phyloP scores from a whole-genome alignment of 2,113 vertebrate genomes.

The Lepus americanus region DNA sequence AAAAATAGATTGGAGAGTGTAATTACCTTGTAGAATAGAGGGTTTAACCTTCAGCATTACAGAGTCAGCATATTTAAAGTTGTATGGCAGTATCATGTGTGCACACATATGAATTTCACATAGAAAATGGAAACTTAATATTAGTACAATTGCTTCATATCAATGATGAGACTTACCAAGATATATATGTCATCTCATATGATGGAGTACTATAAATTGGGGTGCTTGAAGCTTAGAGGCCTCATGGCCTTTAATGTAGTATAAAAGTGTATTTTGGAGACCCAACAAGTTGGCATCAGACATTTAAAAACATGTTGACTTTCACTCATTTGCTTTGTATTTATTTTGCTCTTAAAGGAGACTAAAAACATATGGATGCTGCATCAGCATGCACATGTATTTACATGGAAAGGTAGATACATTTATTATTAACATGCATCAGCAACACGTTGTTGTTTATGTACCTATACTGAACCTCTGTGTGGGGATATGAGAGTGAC shows the following conservation, averaged over 20 bases:
- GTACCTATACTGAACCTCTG: background rate
- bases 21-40: slow-evolving; percentile 62
- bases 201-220: background rate
- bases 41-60: slow-evolving; percentile 32
- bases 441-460: background rate
- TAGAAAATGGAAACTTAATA: background rate
- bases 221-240: background rate
- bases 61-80: slow-evolving; percentile 2
- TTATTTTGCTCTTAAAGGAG: background rate
- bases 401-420: background rate
- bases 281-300: background rate
- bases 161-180: background rate
- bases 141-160: background rate
- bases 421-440: background rate
- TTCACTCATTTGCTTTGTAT: background rate
- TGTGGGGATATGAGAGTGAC: background rate
- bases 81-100: background rate
- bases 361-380: background rate
- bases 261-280: background rate
- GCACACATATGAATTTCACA: background rate
- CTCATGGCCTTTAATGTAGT: background rate
- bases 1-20: slow-evolving; percentile 5
- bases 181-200: background rate
- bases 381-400: background rate
- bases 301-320: background rate